phyloP scores from a whole-genome alignment of 2,888 invertebrate genomes.

The Callosobruchus maculatus region DNA sequence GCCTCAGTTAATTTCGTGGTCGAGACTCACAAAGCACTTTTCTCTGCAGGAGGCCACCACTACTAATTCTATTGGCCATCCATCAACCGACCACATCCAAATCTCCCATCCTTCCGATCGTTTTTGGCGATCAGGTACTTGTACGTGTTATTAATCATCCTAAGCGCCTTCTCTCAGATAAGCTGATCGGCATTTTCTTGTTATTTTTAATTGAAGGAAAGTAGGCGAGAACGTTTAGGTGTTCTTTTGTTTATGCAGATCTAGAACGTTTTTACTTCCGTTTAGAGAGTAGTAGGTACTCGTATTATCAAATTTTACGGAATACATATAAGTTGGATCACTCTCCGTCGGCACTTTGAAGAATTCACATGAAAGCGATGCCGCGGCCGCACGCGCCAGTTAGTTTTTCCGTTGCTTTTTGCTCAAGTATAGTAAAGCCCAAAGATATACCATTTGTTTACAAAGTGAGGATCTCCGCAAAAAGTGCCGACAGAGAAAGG shows the following conservation, averaged over 20 bases:
- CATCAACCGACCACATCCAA: constrained; percentile 40
- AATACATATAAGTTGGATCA: no score
- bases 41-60: constrained; percentile 35
- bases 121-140: constrained; percentile 35
- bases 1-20: constrained; percentile 20
- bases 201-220: background rate
- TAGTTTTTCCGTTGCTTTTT: no score
- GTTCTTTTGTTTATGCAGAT: background rate
- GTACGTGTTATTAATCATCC: constrained; percentile 21
- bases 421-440: no score
- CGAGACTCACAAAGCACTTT: constrained; percentile 27
- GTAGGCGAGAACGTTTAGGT: background rate
- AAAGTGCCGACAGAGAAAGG: no score
- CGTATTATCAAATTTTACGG: no score
- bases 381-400: no score
- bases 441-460: no score
- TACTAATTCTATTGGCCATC: constrained; percentile 43
- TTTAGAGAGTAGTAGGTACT: background rate
- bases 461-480: no score
- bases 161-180: background rate
- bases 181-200: background rate
- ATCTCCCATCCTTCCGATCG: constrained; percentile 35
- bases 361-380: no score
- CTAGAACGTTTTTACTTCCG: background rate
- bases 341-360: no score